A percentile compares a stretch with the other conserved stretches of the same genome.
phyloP scores from a whole-genome alignment of 2,113 vertebrate genomes.

The Globicephala melas region DNA sequence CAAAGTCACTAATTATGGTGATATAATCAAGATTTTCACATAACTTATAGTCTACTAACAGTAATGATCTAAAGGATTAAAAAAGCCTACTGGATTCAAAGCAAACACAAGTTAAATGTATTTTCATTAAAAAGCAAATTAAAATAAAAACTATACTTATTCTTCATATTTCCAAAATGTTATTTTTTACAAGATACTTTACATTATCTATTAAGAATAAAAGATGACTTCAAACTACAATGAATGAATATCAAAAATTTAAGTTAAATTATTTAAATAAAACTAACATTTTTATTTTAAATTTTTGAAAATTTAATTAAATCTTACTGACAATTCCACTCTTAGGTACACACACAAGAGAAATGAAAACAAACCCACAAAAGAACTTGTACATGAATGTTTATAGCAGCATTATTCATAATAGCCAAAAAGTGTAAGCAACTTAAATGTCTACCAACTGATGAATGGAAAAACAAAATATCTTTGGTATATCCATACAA shows the following conservation, averaged over 20 bases:
- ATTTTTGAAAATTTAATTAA: neutral
- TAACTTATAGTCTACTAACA: neutral
- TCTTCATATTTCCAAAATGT: neutral
- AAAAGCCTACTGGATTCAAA: neutral
- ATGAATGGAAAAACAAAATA: neutral
- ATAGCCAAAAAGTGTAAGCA: neutral
- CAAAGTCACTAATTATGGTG: neutral
- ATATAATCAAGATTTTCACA: neutral
- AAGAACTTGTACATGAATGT: neutral
- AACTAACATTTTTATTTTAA: neutral
- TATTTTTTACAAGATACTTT: neutral
- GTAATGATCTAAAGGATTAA: neutral
- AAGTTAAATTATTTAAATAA: neutral
- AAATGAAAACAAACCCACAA: neutral
- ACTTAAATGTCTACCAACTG: neutral
- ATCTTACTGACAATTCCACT: neutral
- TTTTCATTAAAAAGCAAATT: conserved; percentile 2
- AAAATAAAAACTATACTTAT: neutral
- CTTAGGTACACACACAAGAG: neutral
- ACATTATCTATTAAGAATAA: neutral
- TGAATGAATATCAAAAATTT: neutral
- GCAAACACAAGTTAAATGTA: neutral
- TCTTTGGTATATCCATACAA: neutral
- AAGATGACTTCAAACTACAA: neutral
- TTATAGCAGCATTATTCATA: neutral